A percentile compares a stretch with the other conserved stretches of the same genome.
phyloP scores from a whole-genome alignment of 2,113 vertebrate genomes.

The Sciurus niger region DNA sequence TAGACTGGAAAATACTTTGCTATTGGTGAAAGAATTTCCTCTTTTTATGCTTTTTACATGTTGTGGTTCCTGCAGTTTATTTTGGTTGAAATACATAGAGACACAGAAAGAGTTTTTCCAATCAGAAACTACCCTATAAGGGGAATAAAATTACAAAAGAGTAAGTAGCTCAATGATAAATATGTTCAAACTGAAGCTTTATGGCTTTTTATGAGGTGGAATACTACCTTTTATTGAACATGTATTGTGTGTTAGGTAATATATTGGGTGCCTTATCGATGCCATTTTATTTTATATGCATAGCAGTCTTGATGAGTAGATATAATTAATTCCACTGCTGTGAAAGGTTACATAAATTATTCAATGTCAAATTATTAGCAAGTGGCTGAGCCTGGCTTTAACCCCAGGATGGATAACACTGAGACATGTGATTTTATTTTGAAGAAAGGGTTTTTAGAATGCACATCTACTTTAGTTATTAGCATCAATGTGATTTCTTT shows the following conservation, averaged over 20 bases:
- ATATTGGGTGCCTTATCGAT: background rate
- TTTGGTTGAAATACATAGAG: background rate
- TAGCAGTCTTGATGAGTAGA: background rate
- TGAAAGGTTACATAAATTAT: background rate
- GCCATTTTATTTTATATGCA: constrained; percentile 23
- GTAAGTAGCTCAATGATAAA: background rate
- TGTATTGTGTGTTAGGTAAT: background rate
- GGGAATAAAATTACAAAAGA: background rate
- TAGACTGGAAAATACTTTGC: background rate
- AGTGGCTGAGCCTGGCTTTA: background rate
- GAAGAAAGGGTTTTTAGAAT: background rate
- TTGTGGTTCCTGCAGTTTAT: background rate
- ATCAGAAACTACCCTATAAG: background rate
- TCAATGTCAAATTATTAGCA: background rate
- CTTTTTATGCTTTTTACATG: background rate
- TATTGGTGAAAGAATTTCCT: background rate
- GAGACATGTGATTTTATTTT: background rate
- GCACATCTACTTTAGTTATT: constrained; percentile 13
- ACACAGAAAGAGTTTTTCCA: background rate
- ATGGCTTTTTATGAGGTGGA: background rate
- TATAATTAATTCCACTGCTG: background rate
- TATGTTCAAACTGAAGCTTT: background rate
- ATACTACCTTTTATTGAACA: background rate
- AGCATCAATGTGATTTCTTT: background rate
- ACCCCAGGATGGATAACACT: background rate